Percentiles rank a stretch among this genome's conserved stretches.
Conservation (phyloP, 2,113 vertebrate species). For the Labeo catla region DNA sequence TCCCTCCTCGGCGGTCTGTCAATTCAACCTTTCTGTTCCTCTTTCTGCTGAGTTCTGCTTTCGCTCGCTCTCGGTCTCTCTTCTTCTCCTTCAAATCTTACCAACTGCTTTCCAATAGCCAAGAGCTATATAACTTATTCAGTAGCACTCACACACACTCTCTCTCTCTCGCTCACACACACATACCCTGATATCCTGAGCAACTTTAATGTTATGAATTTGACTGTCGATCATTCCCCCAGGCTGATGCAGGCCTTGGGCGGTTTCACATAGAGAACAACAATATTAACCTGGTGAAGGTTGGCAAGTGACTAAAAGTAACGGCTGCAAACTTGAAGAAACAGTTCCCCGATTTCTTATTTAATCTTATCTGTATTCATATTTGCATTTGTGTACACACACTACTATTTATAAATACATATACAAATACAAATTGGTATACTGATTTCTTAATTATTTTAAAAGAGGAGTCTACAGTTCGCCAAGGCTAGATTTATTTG, state of each 20-base stretch:
- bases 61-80: not conserved
- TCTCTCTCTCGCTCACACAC: not conserved
- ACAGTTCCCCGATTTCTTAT: not conserved
- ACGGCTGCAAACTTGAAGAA: not conserved
- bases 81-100: slow-evolving; percentile 24
- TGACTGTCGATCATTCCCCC: slow-evolving; percentile 5
- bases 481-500: not conserved
- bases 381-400: not conserved
- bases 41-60: slow-evolving; percentile 28
- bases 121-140: slow-evolving; percentile 60
- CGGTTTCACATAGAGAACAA: slow-evolving; percentile 4
- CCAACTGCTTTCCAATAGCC: slow-evolving; percentile 42
- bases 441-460: not conserved
- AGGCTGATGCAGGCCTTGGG: slow-evolving; percentile 6
- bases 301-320: not conserved
- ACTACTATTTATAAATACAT: not conserved
- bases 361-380: not conserved
- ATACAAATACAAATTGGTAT: not conserved
- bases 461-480: not conserved
- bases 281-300: slow-evolving; percentile 35
- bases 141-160: not conserved
- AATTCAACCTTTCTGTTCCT: slow-evolving; percentile 22
- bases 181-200: slow-evolving; percentile 8
- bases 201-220: slow-evolving; percentile 27
- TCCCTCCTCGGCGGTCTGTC: slow-evolving; percentile 1